Conservation (phyloP, 2,888 invertebrate genomes). For the Xylocampa areola region DNA sequence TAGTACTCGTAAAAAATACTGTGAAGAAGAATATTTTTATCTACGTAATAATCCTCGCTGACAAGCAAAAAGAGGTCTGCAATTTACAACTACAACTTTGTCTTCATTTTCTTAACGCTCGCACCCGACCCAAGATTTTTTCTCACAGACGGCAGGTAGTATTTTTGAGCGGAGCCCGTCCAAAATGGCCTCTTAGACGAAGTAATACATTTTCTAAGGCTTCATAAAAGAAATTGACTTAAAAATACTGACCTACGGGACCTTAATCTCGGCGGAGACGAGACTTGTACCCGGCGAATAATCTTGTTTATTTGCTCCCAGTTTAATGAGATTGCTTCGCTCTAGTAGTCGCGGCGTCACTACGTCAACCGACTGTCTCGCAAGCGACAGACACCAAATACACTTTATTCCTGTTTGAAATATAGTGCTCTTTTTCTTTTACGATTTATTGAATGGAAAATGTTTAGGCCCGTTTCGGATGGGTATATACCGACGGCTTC, state of each 20-base stretch:
- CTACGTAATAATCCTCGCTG: slow-evolving; percentile 36
- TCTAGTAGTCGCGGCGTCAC: slow-evolving; percentile 51
- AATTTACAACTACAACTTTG: slow-evolving; percentile 50
- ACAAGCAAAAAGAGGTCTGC: slow-evolving; percentile 32
- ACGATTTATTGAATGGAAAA: slow-evolving; percentile 26
- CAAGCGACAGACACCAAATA: slow-evolving; percentile 38
- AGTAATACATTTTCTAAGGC: slow-evolving; percentile 52
- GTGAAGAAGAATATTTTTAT: slow-evolving; percentile 25
- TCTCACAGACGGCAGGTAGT: slow-evolving; percentile 39
- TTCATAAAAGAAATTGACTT: slow-evolving; percentile 66
- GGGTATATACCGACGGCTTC: slow-evolving; percentile 20
- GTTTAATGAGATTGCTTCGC: slow-evolving; percentile 70
- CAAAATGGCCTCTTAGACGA: slow-evolving; percentile 53
- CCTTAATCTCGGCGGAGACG: slow-evolving; percentile 61
- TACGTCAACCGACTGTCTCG: slow-evolving; percentile 41
- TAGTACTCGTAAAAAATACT: slow-evolving; percentile 11
- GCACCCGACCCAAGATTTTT: slow-evolving; percentile 32
- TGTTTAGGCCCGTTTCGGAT: slow-evolving; percentile 24
- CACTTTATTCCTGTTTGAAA: slow-evolving; percentile 47
- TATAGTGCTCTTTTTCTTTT: slow-evolving; percentile 32
- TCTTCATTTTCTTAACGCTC: slow-evolving; percentile 40
- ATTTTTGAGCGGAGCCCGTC: slow-evolving; percentile 47
- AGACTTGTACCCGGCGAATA: slow-evolving; percentile 62
- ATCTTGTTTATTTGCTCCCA: slow-evolving; percentile 69
- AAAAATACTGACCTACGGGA: slow-evolving; percentile 61